phyloP scores from a whole-genome alignment of 2,888 invertebrate species.

The Leistus spinibarbis region DNA sequence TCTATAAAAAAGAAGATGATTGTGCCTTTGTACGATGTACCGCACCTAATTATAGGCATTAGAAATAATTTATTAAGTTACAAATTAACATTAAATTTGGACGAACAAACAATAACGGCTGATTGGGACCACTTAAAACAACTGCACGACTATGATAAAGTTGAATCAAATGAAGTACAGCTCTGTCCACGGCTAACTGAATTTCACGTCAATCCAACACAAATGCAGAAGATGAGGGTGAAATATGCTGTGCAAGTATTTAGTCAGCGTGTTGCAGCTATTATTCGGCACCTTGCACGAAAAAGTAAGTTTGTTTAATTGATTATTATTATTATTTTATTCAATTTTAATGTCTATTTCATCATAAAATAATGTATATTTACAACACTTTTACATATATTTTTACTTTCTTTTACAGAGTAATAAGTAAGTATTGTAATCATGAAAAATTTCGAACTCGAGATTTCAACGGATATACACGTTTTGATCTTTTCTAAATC shows the following conservation, averaged over 20 bases:
- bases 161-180: neutral
- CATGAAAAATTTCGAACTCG: too few relatives aligned
- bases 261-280: constrained; percentile 6
- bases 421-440: too few relatives aligned
- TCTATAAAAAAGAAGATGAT: neutral
- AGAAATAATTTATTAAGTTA: too few relatives aligned
- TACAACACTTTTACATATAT: too few relatives aligned
- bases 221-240: constrained; percentile 9
- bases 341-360: neutral
- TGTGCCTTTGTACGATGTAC: constrained; percentile 4
- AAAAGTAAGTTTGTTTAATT: constrained; percentile 1
- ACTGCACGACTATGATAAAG: neutral
- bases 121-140: neutral
- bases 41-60: too few relatives aligned
- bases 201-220: neutral
- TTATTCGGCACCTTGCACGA: neutral
- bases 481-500: too few relatives aligned
- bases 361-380: neutral
- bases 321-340: neutral
- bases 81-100: neutral
- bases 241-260: neutral
- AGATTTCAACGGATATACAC: too few relatives aligned
- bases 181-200: neutral
- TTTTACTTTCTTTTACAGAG: too few relatives aligned
- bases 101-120: too few relatives aligned